Conservation (phyloP, 2,888 invertebrate species). For the Chydorus sphaericus region DNA sequence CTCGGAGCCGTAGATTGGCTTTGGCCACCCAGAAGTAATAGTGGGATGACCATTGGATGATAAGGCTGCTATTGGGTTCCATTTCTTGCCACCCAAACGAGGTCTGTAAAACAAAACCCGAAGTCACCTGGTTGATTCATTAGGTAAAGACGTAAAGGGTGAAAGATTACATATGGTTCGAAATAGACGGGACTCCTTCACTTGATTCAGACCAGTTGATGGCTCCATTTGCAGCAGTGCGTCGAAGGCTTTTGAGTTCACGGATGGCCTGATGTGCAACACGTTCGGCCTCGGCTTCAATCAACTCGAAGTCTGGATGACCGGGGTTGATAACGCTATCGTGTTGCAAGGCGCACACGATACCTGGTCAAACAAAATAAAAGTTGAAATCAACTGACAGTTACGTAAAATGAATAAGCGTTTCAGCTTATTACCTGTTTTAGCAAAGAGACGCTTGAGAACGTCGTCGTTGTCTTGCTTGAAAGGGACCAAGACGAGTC, state of each 20-base stretch:
- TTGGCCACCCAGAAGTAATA: no score
- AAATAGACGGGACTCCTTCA: slow-evolving; percentile 23
- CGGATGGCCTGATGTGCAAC: slow-evolving; percentile 58
- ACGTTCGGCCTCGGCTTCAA: slow-evolving; percentile 59
- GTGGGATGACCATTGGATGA: neutral
- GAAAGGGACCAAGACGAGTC: no score
- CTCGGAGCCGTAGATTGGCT: no score
- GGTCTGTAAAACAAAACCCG: slow-evolving; percentile 21
- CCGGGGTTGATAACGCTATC: slow-evolving; percentile 57
- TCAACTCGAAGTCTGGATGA: slow-evolving; percentile 46
- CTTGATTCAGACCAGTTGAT: slow-evolving; percentile 38
- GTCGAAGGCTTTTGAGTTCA: slow-evolving; percentile 36
- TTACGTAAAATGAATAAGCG: slow-evolving; percentile 4
- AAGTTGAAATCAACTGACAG: neutral
- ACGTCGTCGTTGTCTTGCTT: slow-evolving; percentile 61
- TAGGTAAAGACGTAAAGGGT: no score
- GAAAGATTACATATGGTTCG: no score
- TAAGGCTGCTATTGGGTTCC: slow-evolving; percentile 12
- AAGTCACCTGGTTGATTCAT: no score
- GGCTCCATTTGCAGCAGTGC: slow-evolving; percentile 30
- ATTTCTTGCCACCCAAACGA: slow-evolving; percentile 29
- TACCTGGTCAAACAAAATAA: slow-evolving; percentile 33
- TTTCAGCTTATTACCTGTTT: slow-evolving; percentile 46
- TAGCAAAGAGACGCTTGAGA: slow-evolving; percentile 64
- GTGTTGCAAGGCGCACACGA: slow-evolving; percentile 62